Percentiles rank a stretch among this genome's conserved stretches.
Evolutionary conservation across 1,140 invertebrate genomes (phyloP).

Genomic region (Lasaia peninsularis): DNA sequence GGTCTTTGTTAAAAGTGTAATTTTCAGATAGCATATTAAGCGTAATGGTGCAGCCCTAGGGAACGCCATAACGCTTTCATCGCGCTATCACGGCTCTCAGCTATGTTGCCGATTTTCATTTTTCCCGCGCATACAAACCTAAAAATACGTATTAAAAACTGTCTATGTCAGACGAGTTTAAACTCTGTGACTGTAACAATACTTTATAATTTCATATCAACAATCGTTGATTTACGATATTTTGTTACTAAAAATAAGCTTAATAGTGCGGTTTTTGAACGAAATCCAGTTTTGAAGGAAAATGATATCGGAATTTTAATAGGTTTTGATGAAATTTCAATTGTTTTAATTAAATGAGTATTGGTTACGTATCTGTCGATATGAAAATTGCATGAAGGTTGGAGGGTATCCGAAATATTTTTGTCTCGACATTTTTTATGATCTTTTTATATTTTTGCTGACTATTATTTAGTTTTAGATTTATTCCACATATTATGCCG

Average conservation of each 20-base stretch:
- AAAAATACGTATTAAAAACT: slow-evolving; percentile 25
- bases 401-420: no score
- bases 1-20: no score
- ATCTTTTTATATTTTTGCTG: no score
- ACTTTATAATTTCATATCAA: neutral
- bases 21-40: no score
- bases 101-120: slow-evolving; percentile 69
- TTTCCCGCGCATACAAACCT: slow-evolving; percentile 50
- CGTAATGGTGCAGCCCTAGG: slow-evolving; percentile 45
- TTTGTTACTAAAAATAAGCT: slow-evolving; percentile 25
- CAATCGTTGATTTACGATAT: neutral
- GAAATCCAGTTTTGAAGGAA: slow-evolving; percentile 56
- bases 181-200: neutral
- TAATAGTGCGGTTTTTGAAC: slow-evolving; percentile 71
- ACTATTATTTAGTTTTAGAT: no score
- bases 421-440: no score
- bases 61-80: slow-evolving; percentile 55
- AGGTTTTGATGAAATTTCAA: slow-evolving; percentile 27
- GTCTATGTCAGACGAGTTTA: slow-evolving; percentile 21
- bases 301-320: slow-evolving; percentile 58
- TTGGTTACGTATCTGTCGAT: slow-evolving; percentile 33
- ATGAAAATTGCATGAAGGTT: neutral
- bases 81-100: slow-evolving; percentile 72
- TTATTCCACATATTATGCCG: no score
- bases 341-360: slow-evolving; percentile 40